Evolutionary conservation across 2,888 invertebrate species (phyloP), one percentile per base, ranked within the genome.

Genomic region (Chymomyza fuscimana): DNA sequence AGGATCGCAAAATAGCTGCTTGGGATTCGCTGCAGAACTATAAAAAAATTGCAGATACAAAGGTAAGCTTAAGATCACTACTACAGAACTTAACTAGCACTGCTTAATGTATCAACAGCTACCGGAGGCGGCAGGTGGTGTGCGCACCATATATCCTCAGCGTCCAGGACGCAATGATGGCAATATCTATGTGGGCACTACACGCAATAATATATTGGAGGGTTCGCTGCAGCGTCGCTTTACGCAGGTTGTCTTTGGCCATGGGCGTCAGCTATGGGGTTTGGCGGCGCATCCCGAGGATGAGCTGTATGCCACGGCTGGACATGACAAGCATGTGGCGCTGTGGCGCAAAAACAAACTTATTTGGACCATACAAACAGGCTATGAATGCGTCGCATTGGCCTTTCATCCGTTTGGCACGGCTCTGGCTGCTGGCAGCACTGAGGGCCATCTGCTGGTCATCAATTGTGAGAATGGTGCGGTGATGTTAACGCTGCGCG

Each of bases 1-100:
- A 96, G 85, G 97, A 97, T 89, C 93, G 97, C 46, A 96, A 96
- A 92, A 96, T 98, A 78, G 96, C 96, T 0, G 97, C 97, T 0
- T 98, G 98, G 98, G 97, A 98, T 89, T 95, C 97, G 0, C 92
- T 96, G 73, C 97, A 97, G 90, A 97, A 97, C 90, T 98, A 97
- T 90, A 97, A 96, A 91, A 94, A 96, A 89, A 96, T 97, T 81
- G 96, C 97, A 0, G 97, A 97, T 87, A 96, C 96, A 0, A 97
- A 97, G 93, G 97, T 97, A 59, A 32, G 67, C 40, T 16, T 16
- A 46, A 32, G 6, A 32, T 32, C 25, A 25, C 1, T 7, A 7
- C 9, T 32, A 7, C 32, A 32, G 9, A 32, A 32, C 32, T 32
- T 32, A 7, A 32, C 5, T 32, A 32, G 5, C 32, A 32, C 7